Percentiles rank a stretch among this genome's conserved stretches.
Evolutionary conservation across 2,113 vertebrate genomes (phyloP).

Genomic region (Notiomystis cincta): DNA sequence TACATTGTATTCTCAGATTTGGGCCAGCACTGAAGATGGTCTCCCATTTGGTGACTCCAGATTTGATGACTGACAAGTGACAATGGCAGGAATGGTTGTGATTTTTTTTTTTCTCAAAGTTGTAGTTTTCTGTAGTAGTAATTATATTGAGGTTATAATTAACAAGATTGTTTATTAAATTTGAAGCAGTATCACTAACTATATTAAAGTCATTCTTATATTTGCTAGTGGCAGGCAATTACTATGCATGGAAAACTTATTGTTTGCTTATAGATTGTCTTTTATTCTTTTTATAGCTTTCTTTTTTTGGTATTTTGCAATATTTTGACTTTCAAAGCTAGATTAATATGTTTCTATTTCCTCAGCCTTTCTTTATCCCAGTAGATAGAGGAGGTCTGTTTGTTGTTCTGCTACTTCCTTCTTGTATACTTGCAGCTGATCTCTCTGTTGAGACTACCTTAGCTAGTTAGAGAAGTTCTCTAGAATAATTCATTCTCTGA

Average conservation of each 20-base stretch:
- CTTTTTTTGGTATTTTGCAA: not conserved
- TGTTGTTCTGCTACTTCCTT: not conserved
- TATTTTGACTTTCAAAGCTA: not conserved
- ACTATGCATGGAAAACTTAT: not conserved
- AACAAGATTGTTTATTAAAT: not conserved
- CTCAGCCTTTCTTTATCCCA: not conserved
- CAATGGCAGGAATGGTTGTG: not conserved
- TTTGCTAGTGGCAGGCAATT: not conserved
- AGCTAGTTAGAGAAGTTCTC: not conserved
- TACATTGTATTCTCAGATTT: not conserved
- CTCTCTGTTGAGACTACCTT: not conserved
- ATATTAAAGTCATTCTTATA: not conserved
- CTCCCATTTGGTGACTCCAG: not conserved
- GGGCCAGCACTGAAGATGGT: not conserved
- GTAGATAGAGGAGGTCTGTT: not conserved
- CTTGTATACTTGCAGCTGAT: not conserved
- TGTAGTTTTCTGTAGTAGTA: not conserved
- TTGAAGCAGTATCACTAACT: not conserved
- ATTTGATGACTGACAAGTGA: not conserved
- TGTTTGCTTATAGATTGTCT: not conserved
- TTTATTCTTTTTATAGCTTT: not conserved
- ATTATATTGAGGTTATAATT: not conserved
- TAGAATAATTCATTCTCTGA: not conserved
- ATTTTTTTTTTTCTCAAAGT: accelerated
- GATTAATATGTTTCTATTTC: not conserved